phyloP scores from a whole-genome alignment of 2,888 invertebrate genomes.

The Ophion obscuratus region DNA sequence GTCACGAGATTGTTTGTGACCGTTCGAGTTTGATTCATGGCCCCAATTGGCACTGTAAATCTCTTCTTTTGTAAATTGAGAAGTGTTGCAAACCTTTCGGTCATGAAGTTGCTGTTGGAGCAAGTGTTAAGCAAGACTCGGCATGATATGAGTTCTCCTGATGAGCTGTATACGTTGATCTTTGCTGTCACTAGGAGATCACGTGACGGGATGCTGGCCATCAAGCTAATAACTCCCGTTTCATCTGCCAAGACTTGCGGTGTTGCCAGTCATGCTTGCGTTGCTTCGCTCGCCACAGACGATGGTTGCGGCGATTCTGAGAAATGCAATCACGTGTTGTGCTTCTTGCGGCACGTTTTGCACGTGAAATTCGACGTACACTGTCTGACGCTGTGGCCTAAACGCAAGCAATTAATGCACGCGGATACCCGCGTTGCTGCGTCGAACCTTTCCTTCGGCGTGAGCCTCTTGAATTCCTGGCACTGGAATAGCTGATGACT shows the following conservation, averaged over 20 bases:
- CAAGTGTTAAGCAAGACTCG: neutral
- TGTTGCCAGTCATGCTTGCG: too few species aligned
- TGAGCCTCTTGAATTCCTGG: constrained; percentile 9
- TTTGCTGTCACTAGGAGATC: constrained; percentile 9
- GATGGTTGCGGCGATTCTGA: too few species aligned
- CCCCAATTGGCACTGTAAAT: neutral
- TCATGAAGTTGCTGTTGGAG: constrained; percentile 11
- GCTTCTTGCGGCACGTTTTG: too few species aligned
- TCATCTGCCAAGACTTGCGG: neutral
- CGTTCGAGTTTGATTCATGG: constrained; percentile 6
- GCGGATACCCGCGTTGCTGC: neutral
- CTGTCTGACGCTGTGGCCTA: neutral
- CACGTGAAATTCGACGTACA: constrained; percentile 6
- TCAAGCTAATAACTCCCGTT: neutral
- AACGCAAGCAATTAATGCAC: constrained; percentile 12
- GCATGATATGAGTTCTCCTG: neutral
- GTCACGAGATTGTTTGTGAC: neutral
- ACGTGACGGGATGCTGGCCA: neutral
- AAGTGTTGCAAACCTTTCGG: neutral
- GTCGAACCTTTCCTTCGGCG: neutral
- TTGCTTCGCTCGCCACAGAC: too few species aligned
- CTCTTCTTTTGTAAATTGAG: neutral
- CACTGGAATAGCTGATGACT: constrained; percentile 6
- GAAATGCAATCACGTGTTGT: too few species aligned
- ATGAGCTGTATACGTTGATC: neutral